Evolutionary conservation across 2,113 vertebrate species (phyloP), one percentile per base, ranked within the genome.

Genomic region (Scartelaos histophorus): DNA sequence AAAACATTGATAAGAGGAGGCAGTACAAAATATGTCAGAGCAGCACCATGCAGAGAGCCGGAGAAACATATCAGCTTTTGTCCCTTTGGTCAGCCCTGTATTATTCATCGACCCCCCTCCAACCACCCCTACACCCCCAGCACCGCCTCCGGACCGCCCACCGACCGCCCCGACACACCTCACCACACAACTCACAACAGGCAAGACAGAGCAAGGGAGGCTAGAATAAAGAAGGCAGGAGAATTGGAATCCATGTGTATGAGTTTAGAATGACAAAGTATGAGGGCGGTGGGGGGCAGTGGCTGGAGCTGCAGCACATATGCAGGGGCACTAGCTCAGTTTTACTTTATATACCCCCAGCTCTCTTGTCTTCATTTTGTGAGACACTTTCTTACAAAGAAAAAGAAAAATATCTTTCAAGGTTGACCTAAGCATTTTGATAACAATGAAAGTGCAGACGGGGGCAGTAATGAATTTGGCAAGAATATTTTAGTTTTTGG

Each of bases 1-100:
- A 75, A 81, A 81, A 84, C 60, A 78, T 81, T 75, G 54, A 84
- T 81, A 67, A 71, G 24, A 70, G 74, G 69, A 38, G 61, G 66
- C 70, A 58, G 70, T 73, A 76, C 43, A 69, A 58, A 76, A 76
- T 66, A 81, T 66, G 69, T 72, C 35, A 67, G 34, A 45, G 68
- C 53, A 58, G 65, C 29, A 0, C 25, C 65, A 73, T 29, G 19
- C 46, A 74, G 25, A 54, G 54, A 62, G 35, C 60, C 29, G 57
- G 22, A 38, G 24, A 73, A 70, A 73, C 38, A 64, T 45, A 74
- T 70, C 71, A 54, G 61, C 38, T 57, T 62, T 57, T 64, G 46
- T 56, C 60, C 54, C 54, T 5, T 67, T 57, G 1, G 1, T 73
- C 6, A 13, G n/a, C 61, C 54, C 60, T 76, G 53, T 45, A 62